phyloP scores from a whole-genome alignment of 2,888 invertebrate species.

The Serripes groenlandicus region DNA sequence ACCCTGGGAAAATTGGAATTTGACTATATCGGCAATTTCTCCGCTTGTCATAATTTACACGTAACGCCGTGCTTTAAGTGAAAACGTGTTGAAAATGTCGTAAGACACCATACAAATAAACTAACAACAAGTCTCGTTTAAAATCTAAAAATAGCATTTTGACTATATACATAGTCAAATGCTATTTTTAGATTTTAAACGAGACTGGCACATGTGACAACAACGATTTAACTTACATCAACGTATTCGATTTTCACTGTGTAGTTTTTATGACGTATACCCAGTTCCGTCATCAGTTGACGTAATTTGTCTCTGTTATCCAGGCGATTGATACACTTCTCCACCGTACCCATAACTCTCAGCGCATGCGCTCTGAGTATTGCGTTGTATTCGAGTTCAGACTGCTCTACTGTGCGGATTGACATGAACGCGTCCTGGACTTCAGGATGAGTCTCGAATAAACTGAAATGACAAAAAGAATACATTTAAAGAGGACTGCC shows the following conservation, averaged over 20 bases:
- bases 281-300: conserved; percentile 87
- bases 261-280: conserved; percentile 87
- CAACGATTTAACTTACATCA: conserved; percentile 88
- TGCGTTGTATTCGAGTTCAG: conserved; percentile 87
- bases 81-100: too few relatives aligned
- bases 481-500: too few relatives aligned
- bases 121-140: too few relatives aligned
- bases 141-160: neutral
- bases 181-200: neutral
- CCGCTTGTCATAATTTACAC: too few relatives aligned
- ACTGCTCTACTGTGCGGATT: conserved; percentile 87
- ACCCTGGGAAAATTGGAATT: too few relatives aligned
- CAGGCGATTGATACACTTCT: conserved; percentile 87
- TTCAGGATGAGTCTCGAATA: conserved; percentile 88
- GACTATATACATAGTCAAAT: neutral
- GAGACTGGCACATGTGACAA: too few relatives aligned
- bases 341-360: conserved; percentile 88
- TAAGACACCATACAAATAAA: too few relatives aligned
- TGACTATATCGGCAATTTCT: too few relatives aligned
- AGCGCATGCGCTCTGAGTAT: conserved; percentile 88
- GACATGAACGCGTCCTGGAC: conserved; percentile 88
- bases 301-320: conserved; percentile 87
- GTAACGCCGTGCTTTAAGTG: too few relatives aligned
- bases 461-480: too few relatives aligned
- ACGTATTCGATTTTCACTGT: conserved; percentile 88